Evolutionary conservation across 2,113 vertebrate genomes (phyloP).

Genomic region (Lates calcarifer): DNA sequence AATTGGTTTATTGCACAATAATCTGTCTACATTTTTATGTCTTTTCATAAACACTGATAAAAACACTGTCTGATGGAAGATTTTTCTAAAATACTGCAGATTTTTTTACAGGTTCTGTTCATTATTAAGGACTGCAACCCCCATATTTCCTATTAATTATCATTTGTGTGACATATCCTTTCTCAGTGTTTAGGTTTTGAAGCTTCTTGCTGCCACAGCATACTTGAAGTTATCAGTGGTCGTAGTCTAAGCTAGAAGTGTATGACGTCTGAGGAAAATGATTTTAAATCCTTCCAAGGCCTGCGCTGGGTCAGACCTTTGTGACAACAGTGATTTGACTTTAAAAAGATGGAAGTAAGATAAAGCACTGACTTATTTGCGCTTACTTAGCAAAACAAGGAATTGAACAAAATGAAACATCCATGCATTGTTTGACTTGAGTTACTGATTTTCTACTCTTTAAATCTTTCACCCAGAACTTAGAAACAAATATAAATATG

Average conservation of each 20-base stretch:
- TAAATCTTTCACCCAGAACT: not conserved
- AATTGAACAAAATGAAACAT: conserved; percentile 6
- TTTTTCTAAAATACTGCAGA: not conserved
- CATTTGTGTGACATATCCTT: conserved; percentile 75
- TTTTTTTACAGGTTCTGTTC: conserved; percentile 34
- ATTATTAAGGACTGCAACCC: conserved; percentile 54
- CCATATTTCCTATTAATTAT: conserved; percentile 63
- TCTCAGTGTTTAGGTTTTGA: conserved; percentile 78
- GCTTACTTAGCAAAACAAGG: conserved; percentile 33
- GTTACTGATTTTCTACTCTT: not conserved
- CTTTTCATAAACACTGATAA: conserved; percentile 52
- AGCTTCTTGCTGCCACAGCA: conserved; percentile 68
- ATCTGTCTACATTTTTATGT: conserved; percentile 29
- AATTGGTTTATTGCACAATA: conserved; percentile 52
- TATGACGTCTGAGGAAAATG: conserved; percentile 78
- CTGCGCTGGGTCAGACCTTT: conserved; percentile 56
- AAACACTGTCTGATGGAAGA: not conserved
- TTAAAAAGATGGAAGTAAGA: conserved; percentile 41
- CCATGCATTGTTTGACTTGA: not conserved
- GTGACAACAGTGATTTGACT: conserved; percentile 36
- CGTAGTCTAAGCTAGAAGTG: conserved; percentile 83
- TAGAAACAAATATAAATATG: not conserved
- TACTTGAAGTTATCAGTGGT: conserved; percentile 80
- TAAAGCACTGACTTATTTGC: conserved; percentile 27
- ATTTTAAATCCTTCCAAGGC: conserved; percentile 82